A percentile compares a stretch with the other conserved stretches of the same genome.
These are phyloP conservation scores for Drosophila sulfurigaster DNA, from an alignment of 1,140 invertebrate species.

Conservation along the genomic window DNA sequence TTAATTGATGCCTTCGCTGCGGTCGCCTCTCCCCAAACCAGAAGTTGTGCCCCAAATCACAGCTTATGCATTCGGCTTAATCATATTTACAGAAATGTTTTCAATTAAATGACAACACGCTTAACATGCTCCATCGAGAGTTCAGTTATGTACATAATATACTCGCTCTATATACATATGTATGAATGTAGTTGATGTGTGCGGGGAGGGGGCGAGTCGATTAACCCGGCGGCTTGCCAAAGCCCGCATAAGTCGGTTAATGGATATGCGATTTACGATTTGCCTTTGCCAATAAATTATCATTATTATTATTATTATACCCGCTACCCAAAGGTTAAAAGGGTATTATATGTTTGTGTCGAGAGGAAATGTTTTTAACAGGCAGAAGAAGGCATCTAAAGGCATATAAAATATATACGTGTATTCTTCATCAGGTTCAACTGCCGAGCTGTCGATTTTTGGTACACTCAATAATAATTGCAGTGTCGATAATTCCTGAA, in stretches of 20 bases:
- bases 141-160: background rate
- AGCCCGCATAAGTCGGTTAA: constrained; percentile 70
- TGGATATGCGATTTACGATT: constrained; percentile 62
- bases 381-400: too few relatives aligned
- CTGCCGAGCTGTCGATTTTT: too few relatives aligned
- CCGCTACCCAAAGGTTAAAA: too few relatives aligned
- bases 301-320: constrained; percentile 19
- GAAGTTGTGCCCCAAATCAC: constrained; percentile 15
- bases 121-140: constrained; percentile 33
- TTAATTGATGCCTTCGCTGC: constrained; percentile 55
- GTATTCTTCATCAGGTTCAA: too few relatives aligned
- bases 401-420: too few relatives aligned
- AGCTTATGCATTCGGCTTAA: constrained; percentile 46
- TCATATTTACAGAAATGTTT: constrained; percentile 63
- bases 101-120: constrained; percentile 62
- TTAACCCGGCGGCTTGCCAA: constrained; percentile 11
- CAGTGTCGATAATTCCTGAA: too few relatives aligned
- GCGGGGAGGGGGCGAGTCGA: background rate
- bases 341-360: too few relatives aligned
- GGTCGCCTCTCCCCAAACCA: background rate
- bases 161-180: too few relatives aligned
- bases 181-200: background rate
- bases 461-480: too few relatives aligned
- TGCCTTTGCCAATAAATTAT: constrained; percentile 45
- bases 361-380: too few relatives aligned